Base-by-base conservation (phyloP, 2,888 invertebrate species). In the Scelioninae gen. 2 region DNA sequence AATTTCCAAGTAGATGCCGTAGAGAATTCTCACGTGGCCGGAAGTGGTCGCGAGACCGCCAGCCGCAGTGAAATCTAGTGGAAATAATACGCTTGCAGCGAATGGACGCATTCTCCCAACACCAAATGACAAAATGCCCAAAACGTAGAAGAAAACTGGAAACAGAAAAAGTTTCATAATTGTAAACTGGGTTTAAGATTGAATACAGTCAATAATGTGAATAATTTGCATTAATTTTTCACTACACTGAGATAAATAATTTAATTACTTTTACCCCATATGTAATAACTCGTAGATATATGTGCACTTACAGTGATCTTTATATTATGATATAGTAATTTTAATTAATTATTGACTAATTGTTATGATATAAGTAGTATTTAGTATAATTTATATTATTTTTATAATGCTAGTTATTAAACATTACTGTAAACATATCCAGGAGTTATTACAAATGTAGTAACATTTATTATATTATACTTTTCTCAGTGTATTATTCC, bases 51-150 rank as follows among this genome's bases (percentile, higher is more conserved):
- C 91, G 25, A 92, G 89, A 1, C 92, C 92, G 0, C 92, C 92
- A 0, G 90, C 90, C 0, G 91, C 91, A 4, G 92, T 92, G 78
- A 93, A 92, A 81, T 92, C 91, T 72, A 92, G 80, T 0, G 92
- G 92, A 79, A 92, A 93, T 85, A 92, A 87, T 15, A 90, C 81
- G 69, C 89, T 87, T 43, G 91, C 90, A 2, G 89, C 83, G 0
- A 89, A 81, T 1, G 87, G 83, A 64, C 88, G 86, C 5, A 86
- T 83, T 46, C 92, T 86, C 1, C 88, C 85, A 11, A 90, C 86
- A 0, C 92, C 92, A 78, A 92, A 92, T 15, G 88, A 81, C 0
- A 90, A 75, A 43, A 90, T 88, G 0, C 92, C 92, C 33, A 88
- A 72, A 1, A 87, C 48, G 82, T 92, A 92, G 83, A 92, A 92